These are phyloP conservation scores for Apamea sordens DNA, from an alignment of 2,888 invertebrate genomes.

Conservation along the genomic window DNA sequence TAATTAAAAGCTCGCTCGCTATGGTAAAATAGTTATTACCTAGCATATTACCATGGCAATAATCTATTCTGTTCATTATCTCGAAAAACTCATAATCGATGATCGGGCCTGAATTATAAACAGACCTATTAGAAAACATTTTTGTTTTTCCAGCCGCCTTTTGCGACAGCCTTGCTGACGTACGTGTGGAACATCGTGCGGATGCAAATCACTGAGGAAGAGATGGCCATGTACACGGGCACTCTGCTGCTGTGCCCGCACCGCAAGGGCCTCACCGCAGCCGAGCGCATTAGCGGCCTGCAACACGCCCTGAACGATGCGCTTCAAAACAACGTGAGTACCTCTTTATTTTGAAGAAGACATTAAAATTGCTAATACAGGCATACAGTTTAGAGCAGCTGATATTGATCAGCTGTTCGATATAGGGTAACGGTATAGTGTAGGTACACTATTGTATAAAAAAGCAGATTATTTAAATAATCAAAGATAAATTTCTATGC, in stretches of 20 bases:
- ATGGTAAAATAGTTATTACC: neutral
- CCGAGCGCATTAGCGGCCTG: constrained; percentile 91
- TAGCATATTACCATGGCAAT: neutral
- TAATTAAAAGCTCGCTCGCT: too few relatives aligned
- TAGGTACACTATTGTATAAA: neutral
- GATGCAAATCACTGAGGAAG: constrained; percentile 96
- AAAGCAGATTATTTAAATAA: neutral
- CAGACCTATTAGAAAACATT: neutral
- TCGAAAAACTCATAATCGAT: neutral
- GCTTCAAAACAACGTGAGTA: constrained; percentile 90
- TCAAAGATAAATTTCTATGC: neutral
- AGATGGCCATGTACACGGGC: constrained; percentile 96
- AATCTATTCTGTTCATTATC: neutral
- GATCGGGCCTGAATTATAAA: neutral
- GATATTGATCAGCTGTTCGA: neutral
- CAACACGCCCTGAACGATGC: constrained; percentile 94
- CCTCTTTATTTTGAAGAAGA: neutral
- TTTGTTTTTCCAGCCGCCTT: constrained; percentile 92
- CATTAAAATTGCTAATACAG: neutral
- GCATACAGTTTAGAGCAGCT: neutral
- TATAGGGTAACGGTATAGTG: neutral
- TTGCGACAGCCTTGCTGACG: constrained; percentile 95
- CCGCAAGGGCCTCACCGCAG: constrained; percentile 94
- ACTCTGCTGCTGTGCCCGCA: constrained; percentile 95
- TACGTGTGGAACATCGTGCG: constrained; percentile 94